These are phyloP conservation scores for Rhynchomys soricoides DNA, from an alignment of 2,113 vertebrate species.

Conservation along the genomic window DNA sequence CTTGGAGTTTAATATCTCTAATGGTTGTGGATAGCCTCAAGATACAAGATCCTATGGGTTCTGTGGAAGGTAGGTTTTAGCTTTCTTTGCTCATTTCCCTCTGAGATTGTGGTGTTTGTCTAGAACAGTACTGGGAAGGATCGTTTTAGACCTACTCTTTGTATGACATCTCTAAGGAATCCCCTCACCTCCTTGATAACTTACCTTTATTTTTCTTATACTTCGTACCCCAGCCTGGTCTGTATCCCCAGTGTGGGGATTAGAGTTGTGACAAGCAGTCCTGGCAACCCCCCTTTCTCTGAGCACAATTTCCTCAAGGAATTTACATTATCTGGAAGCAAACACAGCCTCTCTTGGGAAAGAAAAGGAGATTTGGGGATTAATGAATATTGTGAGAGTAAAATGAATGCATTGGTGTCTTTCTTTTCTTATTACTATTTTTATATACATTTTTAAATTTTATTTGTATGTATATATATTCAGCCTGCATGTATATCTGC, in stretches of 20 bases:
- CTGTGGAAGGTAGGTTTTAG: background rate
- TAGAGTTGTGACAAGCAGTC: background rate
- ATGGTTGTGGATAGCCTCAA: background rate
- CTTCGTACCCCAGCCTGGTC: background rate
- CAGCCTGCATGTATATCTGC: background rate
- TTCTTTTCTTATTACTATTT: slow-evolving; percentile 13
- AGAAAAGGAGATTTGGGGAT: background rate
- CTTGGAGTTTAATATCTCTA: background rate
- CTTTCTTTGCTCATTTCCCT: background rate
- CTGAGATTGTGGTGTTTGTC: background rate
- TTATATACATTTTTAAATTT: background rate
- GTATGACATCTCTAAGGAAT: background rate
- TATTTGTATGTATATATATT: background rate
- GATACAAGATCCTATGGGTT: background rate
- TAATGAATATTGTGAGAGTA: slow-evolving; percentile 7
- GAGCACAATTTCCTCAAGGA: slow-evolving; percentile 33
- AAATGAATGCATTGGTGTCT: background rate
- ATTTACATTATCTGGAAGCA: slow-evolving; percentile 54
- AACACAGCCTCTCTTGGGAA: slow-evolving; percentile 45
- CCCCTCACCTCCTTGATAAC: background rate
- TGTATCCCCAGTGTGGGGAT: background rate
- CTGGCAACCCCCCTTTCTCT: background rate
- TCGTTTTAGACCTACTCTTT: background rate
- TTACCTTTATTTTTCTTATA: background rate
- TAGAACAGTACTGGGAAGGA: background rate